Percentiles rank a stretch among this genome's conserved stretches.
These are phyloP conservation scores for Belgica antarctica DNA, from an alignment of 2,888 invertebrate species.

Conservation along the genomic window DNA sequence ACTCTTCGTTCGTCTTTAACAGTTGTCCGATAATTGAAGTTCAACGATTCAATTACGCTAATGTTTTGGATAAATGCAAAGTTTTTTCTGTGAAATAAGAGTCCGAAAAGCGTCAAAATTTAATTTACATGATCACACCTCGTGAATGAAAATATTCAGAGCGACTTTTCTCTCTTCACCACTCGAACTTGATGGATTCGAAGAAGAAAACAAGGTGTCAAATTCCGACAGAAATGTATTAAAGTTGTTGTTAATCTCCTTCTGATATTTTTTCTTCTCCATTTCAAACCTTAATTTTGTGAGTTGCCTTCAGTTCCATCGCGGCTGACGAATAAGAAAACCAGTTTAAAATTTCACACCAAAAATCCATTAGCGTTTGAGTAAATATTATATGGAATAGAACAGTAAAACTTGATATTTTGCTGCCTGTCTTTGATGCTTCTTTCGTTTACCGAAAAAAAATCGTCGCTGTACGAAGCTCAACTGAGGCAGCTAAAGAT, in stretches of 20 bases:
- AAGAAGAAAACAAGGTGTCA: slow-evolving; percentile 44
- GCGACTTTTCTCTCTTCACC: too few relatives aligned
- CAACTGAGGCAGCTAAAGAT: slow-evolving; percentile 13
- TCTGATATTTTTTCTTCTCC: neutral
- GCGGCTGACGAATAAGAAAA: slow-evolving; percentile 27
- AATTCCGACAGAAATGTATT: slow-evolving; percentile 38
- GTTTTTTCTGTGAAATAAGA: slow-evolving; percentile 29
- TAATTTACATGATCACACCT: slow-evolving; percentile 43
- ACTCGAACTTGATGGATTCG: neutral
- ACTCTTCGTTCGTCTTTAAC: neutral
- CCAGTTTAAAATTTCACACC: slow-evolving; percentile 44
- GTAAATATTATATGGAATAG: slow-evolving; percentile 39
- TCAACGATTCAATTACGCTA: slow-evolving; percentile 35
- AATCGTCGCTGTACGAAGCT: neutral
- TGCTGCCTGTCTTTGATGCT: slow-evolving; percentile 40
- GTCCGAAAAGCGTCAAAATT: slow-evolving; percentile 38
- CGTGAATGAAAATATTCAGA: neutral
- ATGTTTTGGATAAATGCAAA: slow-evolving; percentile 17
- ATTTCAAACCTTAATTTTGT: slow-evolving; percentile 2
- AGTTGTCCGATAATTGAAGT: slow-evolving; percentile 36
- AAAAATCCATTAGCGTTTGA: slow-evolving; percentile 43
- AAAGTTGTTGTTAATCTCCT: slow-evolving; percentile 18
- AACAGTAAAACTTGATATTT: slow-evolving; percentile 41
- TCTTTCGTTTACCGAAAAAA: slow-evolving; percentile 23
- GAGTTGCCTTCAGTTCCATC: neutral